These are phyloP conservation scores for Thelaira solivaga DNA, from an alignment of 2,888 invertebrate genomes.

Conservation along the genomic window DNA sequence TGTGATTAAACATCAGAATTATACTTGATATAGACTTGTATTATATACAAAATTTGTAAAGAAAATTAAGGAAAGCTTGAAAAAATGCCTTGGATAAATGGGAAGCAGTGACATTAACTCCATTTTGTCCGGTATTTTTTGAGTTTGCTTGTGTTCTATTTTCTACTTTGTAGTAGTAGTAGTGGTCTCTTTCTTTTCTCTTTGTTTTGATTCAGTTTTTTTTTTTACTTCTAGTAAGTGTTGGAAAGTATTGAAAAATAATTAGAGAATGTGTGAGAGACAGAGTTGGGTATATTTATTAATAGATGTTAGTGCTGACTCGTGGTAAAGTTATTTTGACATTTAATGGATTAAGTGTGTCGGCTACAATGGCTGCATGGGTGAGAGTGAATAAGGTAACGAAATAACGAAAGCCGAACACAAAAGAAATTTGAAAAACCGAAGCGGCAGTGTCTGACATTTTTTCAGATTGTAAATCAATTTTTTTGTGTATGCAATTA, in stretches of 20 bases:
- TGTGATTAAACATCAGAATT: too few relatives aligned
- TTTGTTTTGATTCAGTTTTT: conserved; percentile 17
- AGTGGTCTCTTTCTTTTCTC: conserved; percentile 28
- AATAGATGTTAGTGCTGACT: background rate
- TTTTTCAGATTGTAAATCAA: conserved; percentile 71
- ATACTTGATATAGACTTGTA: too few relatives aligned
- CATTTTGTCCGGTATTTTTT: conserved; percentile 43
- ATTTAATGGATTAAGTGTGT: conserved; percentile 52
- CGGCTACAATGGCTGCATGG: background rate
- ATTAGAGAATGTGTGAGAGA: background rate
- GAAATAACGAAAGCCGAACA: conserved; percentile 68
- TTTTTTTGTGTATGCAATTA: conserved; percentile 75
- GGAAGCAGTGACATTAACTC: conserved; percentile 1
- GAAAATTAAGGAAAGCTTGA: too few relatives aligned
- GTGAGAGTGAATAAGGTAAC: conserved; percentile 17
- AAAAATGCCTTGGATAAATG: background rate
- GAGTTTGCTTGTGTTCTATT: background rate
- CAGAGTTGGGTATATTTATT: background rate
- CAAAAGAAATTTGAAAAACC: conserved; percentile 69
- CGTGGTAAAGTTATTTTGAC: conserved; percentile 16
- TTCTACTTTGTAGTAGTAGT: background rate
- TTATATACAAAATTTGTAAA: too few relatives aligned
- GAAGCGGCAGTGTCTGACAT: conserved; percentile 67
- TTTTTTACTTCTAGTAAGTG: conserved; percentile 3
- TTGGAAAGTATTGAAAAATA: conserved; percentile 2